phyloP scores from a whole-genome alignment of 2,888 invertebrate genomes.

The Cotesia congregata region DNA sequence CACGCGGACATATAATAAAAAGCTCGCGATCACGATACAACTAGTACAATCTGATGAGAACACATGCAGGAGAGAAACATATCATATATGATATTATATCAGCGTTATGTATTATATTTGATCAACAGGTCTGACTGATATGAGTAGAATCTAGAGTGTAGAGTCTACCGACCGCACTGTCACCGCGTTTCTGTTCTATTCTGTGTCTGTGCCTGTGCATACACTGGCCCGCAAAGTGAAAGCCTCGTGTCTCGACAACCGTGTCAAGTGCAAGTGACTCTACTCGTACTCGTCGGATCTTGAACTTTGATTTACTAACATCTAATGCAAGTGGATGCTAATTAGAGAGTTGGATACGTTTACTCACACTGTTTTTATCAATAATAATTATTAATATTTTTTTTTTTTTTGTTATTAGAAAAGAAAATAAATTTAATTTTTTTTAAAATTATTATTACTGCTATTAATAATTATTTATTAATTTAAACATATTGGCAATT shows the following conservation, averaged over 20 bases:
- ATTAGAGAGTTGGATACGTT: background rate
- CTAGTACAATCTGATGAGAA: too few species aligned
- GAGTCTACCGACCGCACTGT: slow-evolving; percentile 40
- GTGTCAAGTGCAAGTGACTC: slow-evolving; percentile 53
- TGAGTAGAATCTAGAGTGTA: too few species aligned
- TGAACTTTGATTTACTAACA: slow-evolving; percentile 53
- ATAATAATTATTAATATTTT: background rate
- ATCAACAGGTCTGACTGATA: slow-evolving; percentile 54
- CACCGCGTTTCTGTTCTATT: slow-evolving; percentile 9
- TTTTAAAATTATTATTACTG: too few species aligned
- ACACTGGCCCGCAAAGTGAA: slow-evolving; percentile 40
- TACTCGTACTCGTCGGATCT: slow-evolving; percentile 44
- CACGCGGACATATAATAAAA: background rate
- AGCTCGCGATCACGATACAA: background rate
- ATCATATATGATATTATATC: background rate
- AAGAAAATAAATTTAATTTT: too few species aligned
- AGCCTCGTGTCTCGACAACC: slow-evolving; percentile 51
- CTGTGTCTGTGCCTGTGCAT: background rate
- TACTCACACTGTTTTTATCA: too few species aligned
- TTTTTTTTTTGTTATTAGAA: too few species aligned
- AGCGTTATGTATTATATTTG: slow-evolving; percentile 48
- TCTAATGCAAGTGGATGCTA: background rate
- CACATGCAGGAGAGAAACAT: background rate
- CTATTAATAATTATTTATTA: too few species aligned
- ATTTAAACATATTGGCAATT: too few species aligned